Evolutionary conservation across 2,113 vertebrate species (phyloP).

Genomic region (Tonatia bakeri): DNA sequence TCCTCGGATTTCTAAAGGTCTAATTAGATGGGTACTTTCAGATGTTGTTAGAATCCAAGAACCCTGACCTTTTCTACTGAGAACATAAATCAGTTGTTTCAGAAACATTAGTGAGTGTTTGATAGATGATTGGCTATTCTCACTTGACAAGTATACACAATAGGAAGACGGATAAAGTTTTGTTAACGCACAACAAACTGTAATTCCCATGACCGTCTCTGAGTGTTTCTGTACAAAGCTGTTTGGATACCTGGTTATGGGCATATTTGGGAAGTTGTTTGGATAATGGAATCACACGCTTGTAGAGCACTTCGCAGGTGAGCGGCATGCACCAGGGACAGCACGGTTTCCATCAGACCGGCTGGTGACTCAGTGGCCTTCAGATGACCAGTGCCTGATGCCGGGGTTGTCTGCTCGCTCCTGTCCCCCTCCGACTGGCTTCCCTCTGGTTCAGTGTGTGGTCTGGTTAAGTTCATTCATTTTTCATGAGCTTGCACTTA

Average conservation of each 20-base stretch:
- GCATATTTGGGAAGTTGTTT: neutral
- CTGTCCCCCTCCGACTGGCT: neutral
- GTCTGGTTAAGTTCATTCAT: neutral
- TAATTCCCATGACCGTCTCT: neutral
- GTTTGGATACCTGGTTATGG: neutral
- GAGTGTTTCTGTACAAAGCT: neutral
- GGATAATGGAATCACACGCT: neutral
- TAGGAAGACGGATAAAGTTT: neutral
- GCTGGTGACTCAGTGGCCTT: neutral
- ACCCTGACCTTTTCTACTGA: slow-evolving; percentile 46
- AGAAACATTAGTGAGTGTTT: slow-evolving; percentile 11
- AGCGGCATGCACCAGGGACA: fast-evolving
- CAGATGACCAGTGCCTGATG: neutral
- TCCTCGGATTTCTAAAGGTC: slow-evolving; percentile 7
- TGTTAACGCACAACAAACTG: neutral
- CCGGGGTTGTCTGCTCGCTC: neutral
- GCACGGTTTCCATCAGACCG: neutral
- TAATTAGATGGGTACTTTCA: slow-evolving; percentile 39
- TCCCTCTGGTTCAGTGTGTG: neutral
- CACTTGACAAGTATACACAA: neutral
- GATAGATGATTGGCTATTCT: slow-evolving; percentile 50
- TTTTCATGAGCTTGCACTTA: too few species aligned
- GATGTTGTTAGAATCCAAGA: slow-evolving; percentile 1
- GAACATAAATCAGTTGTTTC: slow-evolving; percentile 49
- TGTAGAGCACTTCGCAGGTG: neutral